Evolutionary conservation across 2,113 vertebrate genomes (phyloP).

Genomic region (Gila orcuttii): DNA sequence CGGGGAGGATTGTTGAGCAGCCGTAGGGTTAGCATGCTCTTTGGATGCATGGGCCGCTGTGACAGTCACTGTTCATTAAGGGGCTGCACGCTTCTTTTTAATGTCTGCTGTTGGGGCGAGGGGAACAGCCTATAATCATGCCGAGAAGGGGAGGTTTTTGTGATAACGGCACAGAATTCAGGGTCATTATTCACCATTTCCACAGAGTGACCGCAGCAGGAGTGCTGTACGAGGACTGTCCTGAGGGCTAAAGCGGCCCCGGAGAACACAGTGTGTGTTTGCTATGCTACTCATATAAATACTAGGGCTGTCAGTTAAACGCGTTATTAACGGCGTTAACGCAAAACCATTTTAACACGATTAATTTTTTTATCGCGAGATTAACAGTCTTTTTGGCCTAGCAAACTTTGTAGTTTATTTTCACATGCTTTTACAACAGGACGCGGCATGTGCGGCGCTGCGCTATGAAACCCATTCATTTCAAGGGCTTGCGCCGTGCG

Average conservation of each 20-base stretch:
- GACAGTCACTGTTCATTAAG: slow-evolving; percentile 28
- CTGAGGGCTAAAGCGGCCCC: background rate
- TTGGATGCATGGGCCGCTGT: background rate
- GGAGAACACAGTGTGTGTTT: slow-evolving; percentile 17
- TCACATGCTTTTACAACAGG: no score
- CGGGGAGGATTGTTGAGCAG: slow-evolving; percentile 19
- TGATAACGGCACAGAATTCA: slow-evolving; percentile 50
- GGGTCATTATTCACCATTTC: slow-evolving; percentile 53
- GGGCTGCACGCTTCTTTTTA: slow-evolving; percentile 39
- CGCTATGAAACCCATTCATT: no score
- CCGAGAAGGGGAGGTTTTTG: slow-evolving; percentile 48
- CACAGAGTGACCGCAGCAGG: slow-evolving; percentile 29
- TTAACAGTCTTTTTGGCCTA: no score
- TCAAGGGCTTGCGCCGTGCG: no score
- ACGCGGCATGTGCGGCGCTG: no score
- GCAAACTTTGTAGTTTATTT: no score
- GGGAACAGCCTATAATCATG: slow-evolving; percentile 53
- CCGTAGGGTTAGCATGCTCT: slow-evolving; percentile 24
- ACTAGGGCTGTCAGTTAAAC: no score
- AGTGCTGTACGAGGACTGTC: background rate
- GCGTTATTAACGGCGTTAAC: no score
- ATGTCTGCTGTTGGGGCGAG: slow-evolving; percentile 47
- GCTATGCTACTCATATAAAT: background rate
- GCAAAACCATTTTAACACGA: no score
- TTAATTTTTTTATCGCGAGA: no score